A percentile compares a stretch with the other conserved stretches of the same genome.
Evolutionary conservation across 2,797 vertebrate species (phyloP).

Genomic region (Salmo trutta): DNA sequence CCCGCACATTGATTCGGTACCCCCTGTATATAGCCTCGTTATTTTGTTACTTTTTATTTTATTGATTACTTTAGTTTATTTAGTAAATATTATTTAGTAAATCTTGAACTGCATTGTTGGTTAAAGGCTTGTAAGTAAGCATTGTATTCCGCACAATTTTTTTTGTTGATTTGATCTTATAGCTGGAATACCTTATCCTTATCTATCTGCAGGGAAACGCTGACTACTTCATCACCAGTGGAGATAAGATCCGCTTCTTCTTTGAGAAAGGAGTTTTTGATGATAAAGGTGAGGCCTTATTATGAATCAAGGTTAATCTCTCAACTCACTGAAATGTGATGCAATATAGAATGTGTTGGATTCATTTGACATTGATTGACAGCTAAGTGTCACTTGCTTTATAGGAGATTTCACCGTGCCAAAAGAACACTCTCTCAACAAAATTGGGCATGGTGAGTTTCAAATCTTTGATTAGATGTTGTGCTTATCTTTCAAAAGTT

Average conservation of each 20-base stretch:
- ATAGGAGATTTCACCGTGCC: constrained; percentile 86
- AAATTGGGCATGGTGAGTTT: constrained; percentile 91
- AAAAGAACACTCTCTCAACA: constrained; percentile 86
- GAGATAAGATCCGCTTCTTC: constrained; percentile 96
- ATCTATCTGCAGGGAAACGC: constrained; percentile 79
- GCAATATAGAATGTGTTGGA: background rate
- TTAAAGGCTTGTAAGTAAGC: too few species aligned
- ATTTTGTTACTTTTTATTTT: too few species aligned
- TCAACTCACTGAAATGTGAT: background rate
- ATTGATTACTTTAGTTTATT: too few species aligned
- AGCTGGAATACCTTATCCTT: constrained; percentile 17
- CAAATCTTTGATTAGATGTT: background rate
- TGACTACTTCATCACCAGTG: constrained; percentile 94
- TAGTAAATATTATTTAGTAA: too few species aligned
- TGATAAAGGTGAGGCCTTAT: constrained; percentile 78
- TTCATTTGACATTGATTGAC: background rate
- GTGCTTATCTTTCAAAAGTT: background rate
- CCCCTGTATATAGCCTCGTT: too few species aligned
- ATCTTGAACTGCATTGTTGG: too few species aligned
- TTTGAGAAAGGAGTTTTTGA: constrained; percentile 95
- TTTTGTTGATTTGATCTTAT: too few species aligned
- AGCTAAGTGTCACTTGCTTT: constrained; percentile 33
- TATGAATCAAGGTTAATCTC: background rate
- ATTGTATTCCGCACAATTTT: background rate
- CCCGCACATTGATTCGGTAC: too few species aligned